Conservation (phyloP, 1,140 invertebrate species). For the Acromyrmex charruanus region DNA sequence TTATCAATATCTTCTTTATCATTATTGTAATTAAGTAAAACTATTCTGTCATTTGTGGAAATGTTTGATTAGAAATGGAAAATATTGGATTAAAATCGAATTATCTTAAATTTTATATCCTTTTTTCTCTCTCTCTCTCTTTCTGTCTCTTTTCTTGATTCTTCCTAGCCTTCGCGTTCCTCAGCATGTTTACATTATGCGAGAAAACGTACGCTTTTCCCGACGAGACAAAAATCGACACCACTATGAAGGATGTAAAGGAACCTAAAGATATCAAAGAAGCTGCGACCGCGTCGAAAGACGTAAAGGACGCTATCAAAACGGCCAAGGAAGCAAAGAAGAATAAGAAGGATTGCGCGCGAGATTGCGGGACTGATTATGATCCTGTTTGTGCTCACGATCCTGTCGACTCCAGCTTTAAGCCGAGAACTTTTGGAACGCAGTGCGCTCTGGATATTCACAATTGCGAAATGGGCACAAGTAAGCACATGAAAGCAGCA, state of each 20-base stretch:
- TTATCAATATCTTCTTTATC: not conserved
- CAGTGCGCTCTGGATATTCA: slow-evolving; percentile 79
- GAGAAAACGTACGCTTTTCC: slow-evolving; percentile 69
- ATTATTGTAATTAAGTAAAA: no score
- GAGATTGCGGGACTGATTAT: slow-evolving; percentile 75
- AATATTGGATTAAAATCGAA: slow-evolving; percentile 1
- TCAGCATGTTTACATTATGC: slow-evolving; percentile 75
- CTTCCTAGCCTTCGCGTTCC: slow-evolving; percentile 66
- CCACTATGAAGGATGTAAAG: slow-evolving; percentile 72
- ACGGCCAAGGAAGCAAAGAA: slow-evolving; percentile 81
- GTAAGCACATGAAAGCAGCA: slow-evolving; percentile 68
- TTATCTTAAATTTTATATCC: slow-evolving; percentile 1
- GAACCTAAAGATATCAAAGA: slow-evolving; percentile 79
- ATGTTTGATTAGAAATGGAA: not conserved
- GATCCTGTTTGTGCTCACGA: slow-evolving; percentile 83
- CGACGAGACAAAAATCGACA: slow-evolving; percentile 61
- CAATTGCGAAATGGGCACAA: slow-evolving; percentile 83
- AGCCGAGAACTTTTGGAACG: slow-evolving; percentile 80
- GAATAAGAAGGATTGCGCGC: slow-evolving; percentile 80
- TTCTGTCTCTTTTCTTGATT: not conserved
- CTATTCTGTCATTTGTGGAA: not conserved
- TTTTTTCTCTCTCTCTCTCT: not conserved
- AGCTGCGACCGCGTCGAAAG: slow-evolving; percentile 79
- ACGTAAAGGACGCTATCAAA: slow-evolving; percentile 83
- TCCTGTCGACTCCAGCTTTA: slow-evolving; percentile 75